Evolutionary conservation across 2,888 invertebrate genomes (phyloP), one percentile per base, ranked within the genome.

Genomic region (Polydesmus complanatus): DNA sequence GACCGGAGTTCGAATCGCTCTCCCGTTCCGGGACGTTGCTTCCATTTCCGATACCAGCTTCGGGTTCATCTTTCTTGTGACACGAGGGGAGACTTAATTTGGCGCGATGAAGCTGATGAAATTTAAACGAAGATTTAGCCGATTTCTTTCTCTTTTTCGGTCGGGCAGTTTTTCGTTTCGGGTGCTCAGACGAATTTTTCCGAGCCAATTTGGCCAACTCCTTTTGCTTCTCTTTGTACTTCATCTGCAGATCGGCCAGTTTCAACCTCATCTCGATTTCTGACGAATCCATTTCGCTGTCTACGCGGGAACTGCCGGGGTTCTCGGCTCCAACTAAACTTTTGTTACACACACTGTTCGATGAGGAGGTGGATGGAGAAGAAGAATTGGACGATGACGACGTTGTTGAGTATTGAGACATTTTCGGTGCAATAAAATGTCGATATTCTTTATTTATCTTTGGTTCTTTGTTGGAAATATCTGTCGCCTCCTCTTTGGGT

Each of bases 211-310:
- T 65, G 1, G 65, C 61, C n/a, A 92, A 75, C 73, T 91, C 88
- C 27, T 83, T 83, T 70, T 89, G 86, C 70, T 88, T 88, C 71
- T 91, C 89, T 64, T 83, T 83, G 70, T 88, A 76, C 69, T 87
- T 84, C 26, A 85, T 78, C 69, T 90, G 87, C 27, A 92, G 77
- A 58, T 90, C 88, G 23, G 88, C 86, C 63, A 92, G 72, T 61
- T 84, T 81, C 74, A 84, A 81, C 50, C 88, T 79, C 86, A 91
- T 88, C 68, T 88, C 85, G 68, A 85, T 77, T 72, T 90, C 89
- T 74, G 85, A 82, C 1, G 84, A 83, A 70, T 82, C 83, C 71
- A 86, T 85, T 3, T 63, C 59, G 37, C 37, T 37, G 14, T 37
- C 37, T 37, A 8, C 14, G 14, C 8, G 5, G 37, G 37, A 37